Conservation (phyloP, 2,113 vertebrate species). For the Oophaga pumilio region DNA sequence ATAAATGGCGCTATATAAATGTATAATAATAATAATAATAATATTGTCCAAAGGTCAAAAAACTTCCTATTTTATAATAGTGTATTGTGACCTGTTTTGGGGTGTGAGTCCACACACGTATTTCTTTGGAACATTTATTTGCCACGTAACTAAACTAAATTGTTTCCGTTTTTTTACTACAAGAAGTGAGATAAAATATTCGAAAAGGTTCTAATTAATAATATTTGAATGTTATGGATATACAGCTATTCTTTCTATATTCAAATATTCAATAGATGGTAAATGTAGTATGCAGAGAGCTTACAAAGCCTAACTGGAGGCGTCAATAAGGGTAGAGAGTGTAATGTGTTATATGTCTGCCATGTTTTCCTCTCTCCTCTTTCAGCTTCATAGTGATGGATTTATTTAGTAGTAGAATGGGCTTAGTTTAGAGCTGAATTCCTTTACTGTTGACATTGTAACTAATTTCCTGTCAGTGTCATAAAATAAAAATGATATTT, state of each 20-base stretch:
- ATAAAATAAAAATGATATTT: background rate
- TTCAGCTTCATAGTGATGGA: background rate
- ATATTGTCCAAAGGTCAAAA: background rate
- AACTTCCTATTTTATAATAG: background rate
- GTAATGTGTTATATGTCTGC: background rate
- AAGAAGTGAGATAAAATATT: background rate
- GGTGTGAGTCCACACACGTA: background rate
- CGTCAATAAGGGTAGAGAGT: background rate
- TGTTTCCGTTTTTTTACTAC: background rate
- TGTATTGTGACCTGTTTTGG: background rate
- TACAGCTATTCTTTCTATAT: too few relatives aligned
- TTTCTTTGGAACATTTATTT: background rate
- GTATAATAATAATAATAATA: too few relatives aligned
- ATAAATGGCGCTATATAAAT: too few relatives aligned
- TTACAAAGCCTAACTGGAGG: too few relatives aligned
- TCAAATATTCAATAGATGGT: too few relatives aligned
- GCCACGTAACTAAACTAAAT: background rate
- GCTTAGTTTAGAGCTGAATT: background rate
- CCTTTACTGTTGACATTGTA: conserved; percentile 5
- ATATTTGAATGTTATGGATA: too few relatives aligned
- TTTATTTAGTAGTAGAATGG: background rate
- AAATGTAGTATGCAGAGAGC: too few relatives aligned
- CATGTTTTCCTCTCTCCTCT: background rate
- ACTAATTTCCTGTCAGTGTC: background rate
- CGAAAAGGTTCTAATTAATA: too few relatives aligned